Evolutionary conservation across 2,797 vertebrate species (phyloP).

Genomic region (Brachyalestes nurse): DNA sequence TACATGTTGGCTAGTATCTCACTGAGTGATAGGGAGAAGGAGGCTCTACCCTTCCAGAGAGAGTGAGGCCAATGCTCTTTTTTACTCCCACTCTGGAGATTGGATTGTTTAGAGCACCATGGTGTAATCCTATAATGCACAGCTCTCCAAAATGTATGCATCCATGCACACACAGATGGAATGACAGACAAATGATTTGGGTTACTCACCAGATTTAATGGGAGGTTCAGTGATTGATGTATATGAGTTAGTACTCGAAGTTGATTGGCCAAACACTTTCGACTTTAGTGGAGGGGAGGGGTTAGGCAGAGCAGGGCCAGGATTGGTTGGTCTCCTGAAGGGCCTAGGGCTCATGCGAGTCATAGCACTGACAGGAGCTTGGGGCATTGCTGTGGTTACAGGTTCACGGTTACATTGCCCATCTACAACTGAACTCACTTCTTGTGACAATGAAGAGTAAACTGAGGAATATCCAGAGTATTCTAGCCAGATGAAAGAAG

Average conservation of each 20-base stretch:
- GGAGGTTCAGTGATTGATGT: conserved; percentile 1
- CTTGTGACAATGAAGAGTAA: conserved; percentile 39
- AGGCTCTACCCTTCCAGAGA: background rate
- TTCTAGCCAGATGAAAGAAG: background rate
- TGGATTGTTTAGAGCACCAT: background rate
- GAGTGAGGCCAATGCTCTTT: background rate
- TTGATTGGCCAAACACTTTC: conserved; percentile 40
- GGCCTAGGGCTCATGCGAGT: conserved; percentile 45
- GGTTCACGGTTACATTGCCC: conserved; percentile 8
- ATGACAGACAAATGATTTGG: too few relatives aligned
- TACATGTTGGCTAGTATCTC: background rate
- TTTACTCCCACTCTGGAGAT: background rate
- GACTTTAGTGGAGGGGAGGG: conserved; percentile 43
- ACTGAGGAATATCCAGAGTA: conserved; percentile 50
- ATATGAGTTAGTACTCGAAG: conserved; percentile 13
- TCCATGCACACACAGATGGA: background rate
- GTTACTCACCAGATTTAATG: conserved; percentile 31
- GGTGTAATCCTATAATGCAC: background rate
- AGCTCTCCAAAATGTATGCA: background rate
- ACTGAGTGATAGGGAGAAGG: too few relatives aligned
- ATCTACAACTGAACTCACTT: conserved; percentile 20
- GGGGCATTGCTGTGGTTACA: background rate
- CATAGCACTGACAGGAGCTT: conserved; percentile 32
- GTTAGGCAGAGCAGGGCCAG: conserved; percentile 17
- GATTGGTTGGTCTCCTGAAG: conserved; percentile 32